Conservation (phyloP, 2,888 invertebrate species). For the Drosophila kokeensis region DNA sequence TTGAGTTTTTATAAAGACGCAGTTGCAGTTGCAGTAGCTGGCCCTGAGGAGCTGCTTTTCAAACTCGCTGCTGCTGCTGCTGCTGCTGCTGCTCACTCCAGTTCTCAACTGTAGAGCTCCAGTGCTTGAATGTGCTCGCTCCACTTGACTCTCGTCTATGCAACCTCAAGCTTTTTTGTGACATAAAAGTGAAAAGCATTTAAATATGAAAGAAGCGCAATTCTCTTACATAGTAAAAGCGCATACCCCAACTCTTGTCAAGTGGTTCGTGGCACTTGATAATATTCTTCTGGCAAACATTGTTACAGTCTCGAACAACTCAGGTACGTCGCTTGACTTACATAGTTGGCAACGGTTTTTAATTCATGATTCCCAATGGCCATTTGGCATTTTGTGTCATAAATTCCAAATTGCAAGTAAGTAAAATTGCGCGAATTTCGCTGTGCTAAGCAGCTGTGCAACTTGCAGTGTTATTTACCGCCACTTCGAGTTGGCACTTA, state of each 20-base stretch:
- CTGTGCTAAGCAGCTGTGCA: constrained; percentile 56
- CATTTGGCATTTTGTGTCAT: constrained; percentile 51
- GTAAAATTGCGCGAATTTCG: constrained; percentile 45
- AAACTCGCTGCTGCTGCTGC: constrained; percentile 27
- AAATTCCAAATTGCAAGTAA: constrained; percentile 49
- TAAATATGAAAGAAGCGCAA: constrained; percentile 72
- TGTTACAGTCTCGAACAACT: constrained; percentile 46
- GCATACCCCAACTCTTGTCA: constrained; percentile 14
- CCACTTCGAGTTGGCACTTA: constrained; percentile 85
- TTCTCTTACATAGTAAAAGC: constrained; percentile 41
- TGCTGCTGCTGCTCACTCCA: constrained; percentile 20
- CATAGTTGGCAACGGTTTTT: constrained; percentile 28
- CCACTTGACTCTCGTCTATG: constrained; percentile 58
- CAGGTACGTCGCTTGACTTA: constrained; percentile 1
- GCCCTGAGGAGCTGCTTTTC: constrained; percentile 43
- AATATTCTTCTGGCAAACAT: constrained; percentile 56
- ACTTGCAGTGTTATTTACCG: constrained; percentile 26
- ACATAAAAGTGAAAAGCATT: constrained; percentile 82
- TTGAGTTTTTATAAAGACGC: constrained; percentile 59
- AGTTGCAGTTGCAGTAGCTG: constrained; percentile 21
- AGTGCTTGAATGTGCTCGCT: constrained; percentile 28
- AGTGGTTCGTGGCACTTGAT: constrained; percentile 58
- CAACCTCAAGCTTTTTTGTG: constrained; percentile 72
- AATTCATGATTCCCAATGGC: constrained; percentile 23
- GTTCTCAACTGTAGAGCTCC: constrained; percentile 27